Base-by-base conservation (phyloP, 1,140 invertebrate genomes). In the Drusus annulatus region DNA sequence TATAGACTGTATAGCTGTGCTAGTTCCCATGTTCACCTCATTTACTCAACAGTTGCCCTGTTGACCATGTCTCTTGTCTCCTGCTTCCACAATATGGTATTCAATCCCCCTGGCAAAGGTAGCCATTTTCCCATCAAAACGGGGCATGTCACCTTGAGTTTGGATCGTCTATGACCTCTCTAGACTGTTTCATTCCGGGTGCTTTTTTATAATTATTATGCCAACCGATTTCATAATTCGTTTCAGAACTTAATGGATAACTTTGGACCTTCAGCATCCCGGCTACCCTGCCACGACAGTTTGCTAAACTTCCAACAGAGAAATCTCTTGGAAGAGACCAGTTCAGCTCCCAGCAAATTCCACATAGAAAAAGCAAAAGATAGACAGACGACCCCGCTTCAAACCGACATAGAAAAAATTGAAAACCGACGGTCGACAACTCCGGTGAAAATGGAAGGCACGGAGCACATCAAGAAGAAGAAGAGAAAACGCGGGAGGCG, bases 381-480 rank as follows among this genome's bases (percentile, higher is more conserved):
- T 13, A 28, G 25, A 28, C 62, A 63, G n/a, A 51, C 16, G 28
- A 36, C 17, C 51, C 17, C 15, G 16, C 19, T 25, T n/a, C 17
- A 71, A 36, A 17, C 3, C n/a, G 19, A 17, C 45, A 51, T 6
- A n/a, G 15, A 50, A 21, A 19, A 16, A 65, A 21, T 21, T 21
- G 54, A 21, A 21, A 56, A 56, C 3, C 10, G 8, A 45, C 36
- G 10, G 8, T 45, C 36, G 10, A 45, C 36, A 45, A 45, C 36
- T 45, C 36, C 36, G 10, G 36, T 45, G 13, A 28, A 36, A 2
- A 69, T 58, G 51, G 76, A 78, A 45, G 36, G 36, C 17, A 65
- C 60, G 62, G 76, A 78, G 23, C 60, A 68, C 28, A 52, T 21
- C 45, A 78, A 78, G 50, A 78, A 78, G 76, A 62, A 56, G 63